Evolutionary conservation across 2,113 vertebrate genomes (phyloP).

Genomic region (Malaclemys terrapin): DNA sequence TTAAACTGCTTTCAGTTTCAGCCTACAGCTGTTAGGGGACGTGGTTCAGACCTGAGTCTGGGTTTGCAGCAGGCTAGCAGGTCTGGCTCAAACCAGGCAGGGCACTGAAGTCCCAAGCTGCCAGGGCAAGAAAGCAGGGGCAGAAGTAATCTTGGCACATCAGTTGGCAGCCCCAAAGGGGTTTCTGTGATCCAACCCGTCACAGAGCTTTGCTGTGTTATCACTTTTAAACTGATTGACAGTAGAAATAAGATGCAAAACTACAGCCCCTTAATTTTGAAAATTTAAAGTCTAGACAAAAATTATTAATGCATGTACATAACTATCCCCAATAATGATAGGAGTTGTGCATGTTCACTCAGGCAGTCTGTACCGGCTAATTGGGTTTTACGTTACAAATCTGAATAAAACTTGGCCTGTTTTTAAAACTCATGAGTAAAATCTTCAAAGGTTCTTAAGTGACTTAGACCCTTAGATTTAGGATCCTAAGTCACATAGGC

Average conservation of each 20-base stretch:
- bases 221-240: background rate
- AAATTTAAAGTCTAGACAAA: background rate
- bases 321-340: background rate
- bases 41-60: too few relatives aligned
- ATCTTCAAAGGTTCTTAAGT: background rate
- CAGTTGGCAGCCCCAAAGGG: too few relatives aligned
- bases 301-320: background rate
- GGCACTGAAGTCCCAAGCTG: too few relatives aligned
- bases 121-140: too few relatives aligned
- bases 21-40: too few relatives aligned
- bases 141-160: too few relatives aligned
- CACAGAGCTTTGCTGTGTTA: background rate
- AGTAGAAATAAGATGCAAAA: background rate
- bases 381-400: background rate
- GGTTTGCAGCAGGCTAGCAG: too few relatives aligned
- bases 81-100: too few relatives aligned
- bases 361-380: background rate
- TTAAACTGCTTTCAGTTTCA: too few relatives aligned
- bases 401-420: background rate
- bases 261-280: background rate
- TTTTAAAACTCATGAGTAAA: background rate
- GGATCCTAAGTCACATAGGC: background rate
- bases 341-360: background rate
- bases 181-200: too few relatives aligned
- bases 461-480: background rate